phyloP scores from a whole-genome alignment of 2,888 invertebrate species.

The Patella caerulea region DNA sequence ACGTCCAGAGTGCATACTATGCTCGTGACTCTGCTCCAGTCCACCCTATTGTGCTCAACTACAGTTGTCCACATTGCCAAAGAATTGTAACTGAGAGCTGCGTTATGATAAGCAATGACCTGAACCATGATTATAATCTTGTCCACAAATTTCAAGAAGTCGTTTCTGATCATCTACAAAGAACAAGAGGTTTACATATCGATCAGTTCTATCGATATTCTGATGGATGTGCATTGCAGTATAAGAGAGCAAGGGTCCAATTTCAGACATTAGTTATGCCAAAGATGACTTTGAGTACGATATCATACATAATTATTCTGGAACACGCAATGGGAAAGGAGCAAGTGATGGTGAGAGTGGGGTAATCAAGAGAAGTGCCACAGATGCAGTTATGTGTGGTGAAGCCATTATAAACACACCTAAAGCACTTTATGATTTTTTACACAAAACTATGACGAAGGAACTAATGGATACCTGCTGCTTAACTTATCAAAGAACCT shows the following conservation, averaged over 20 bases:
- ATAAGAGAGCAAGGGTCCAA: not conserved
- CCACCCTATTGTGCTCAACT: not conserved
- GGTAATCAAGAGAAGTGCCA: not conserved
- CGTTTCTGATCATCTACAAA: not conserved
- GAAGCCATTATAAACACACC: not conserved
- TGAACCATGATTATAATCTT: not conserved
- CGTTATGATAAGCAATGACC: not conserved
- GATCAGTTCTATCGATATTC: not conserved
- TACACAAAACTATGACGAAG: not conserved
- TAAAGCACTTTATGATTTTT: not conserved
- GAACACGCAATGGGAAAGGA: not conserved
- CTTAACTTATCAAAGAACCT: not conserved
- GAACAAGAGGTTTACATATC: not conserved
- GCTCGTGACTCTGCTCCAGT: not conserved
- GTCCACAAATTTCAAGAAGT: not conserved
- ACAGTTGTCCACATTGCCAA: not conserved
- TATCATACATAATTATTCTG: not conserved
- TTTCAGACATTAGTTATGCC: not conserved
- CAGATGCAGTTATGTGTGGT: not conserved
- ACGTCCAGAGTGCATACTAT: not conserved
- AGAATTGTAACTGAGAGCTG: not conserved
- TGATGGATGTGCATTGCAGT: not conserved
- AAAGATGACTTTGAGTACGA: not conserved
- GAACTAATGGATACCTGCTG: not conserved
- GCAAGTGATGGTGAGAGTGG: not conserved